Evolutionary conservation across 2,888 invertebrate genomes (phyloP).

Genomic region (Amphipoea lucens): DNA sequence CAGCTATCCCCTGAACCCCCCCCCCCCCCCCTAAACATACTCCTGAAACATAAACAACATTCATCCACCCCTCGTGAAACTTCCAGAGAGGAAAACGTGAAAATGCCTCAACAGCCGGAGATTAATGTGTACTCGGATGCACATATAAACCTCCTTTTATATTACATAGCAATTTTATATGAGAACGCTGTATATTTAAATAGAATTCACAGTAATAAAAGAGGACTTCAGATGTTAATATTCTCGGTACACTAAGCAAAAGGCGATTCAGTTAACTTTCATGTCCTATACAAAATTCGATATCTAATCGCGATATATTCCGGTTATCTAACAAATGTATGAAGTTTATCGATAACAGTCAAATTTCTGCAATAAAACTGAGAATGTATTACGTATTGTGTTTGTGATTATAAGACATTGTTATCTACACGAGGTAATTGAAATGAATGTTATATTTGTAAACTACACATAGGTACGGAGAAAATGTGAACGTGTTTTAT

Average conservation of each 20-base stretch:
- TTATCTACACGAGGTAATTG: slow-evolving; percentile 36
- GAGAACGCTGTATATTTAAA: slow-evolving; percentile 8
- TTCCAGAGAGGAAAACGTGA: slow-evolving; percentile 50
- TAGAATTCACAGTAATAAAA: slow-evolving; percentile 13
- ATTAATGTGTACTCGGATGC: slow-evolving; percentile 54
- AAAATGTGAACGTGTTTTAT: slow-evolving; percentile 17
- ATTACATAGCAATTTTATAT: slow-evolving; percentile 43
- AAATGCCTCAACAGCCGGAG: slow-evolving; percentile 50
- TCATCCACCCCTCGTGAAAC: slow-evolving; percentile 53
- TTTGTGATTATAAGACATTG: slow-evolving; percentile 11
- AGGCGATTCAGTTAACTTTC: neutral
- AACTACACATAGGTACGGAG: neutral
- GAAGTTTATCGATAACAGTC: slow-evolving; percentile 30
- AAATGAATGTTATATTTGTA: slow-evolving; percentile 14
- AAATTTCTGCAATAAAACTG: slow-evolving; percentile 38
- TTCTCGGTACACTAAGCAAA: slow-evolving; percentile 14
- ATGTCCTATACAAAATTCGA: slow-evolving; percentile 19
- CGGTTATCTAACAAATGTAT: slow-evolving; percentile 37
- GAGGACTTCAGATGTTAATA: slow-evolving; percentile 14
- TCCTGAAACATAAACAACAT: slow-evolving; percentile 46
- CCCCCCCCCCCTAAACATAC: slow-evolving; percentile 36
- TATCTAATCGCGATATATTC: slow-evolving; percentile 51
- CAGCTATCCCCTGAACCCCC: slow-evolving; percentile 1
- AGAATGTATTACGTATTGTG: slow-evolving; percentile 25
- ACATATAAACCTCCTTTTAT: slow-evolving; percentile 44